Evolutionary conservation across 92 coral and sea anemone species (phyloP).

Genomic region (Paramuricea clavata): DNA sequence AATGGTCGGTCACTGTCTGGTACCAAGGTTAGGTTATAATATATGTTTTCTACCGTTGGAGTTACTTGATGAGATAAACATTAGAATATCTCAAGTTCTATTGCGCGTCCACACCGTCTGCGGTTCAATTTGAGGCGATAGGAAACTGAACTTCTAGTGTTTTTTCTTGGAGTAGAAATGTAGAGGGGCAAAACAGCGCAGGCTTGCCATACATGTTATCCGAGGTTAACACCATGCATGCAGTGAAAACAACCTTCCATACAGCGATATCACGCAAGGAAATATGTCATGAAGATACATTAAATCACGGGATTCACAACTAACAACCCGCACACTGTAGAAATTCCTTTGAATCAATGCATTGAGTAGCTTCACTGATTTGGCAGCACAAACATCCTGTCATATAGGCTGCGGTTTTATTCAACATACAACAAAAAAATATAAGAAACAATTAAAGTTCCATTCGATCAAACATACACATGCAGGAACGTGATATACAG

Average conservation of each 20-base stretch:
- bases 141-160: slow-evolving; percentile 1
- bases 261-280: slow-evolving; percentile 34
- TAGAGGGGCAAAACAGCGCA: neutral
- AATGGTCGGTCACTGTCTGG: neutral
- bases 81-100: neutral
- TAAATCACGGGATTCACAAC: slow-evolving; percentile 5
- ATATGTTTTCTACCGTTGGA: neutral
- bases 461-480: neutral
- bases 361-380: neutral
- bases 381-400: neutral
- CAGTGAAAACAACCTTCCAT: slow-evolving; percentile 14
- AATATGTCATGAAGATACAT: slow-evolving; percentile 16
- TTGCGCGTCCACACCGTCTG: neutral
- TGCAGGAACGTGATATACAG: no score
- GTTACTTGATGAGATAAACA: neutral
- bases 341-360: slow-evolving; percentile 12
- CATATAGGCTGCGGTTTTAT: neutral
- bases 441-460: neutral
- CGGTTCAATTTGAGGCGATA: neutral
- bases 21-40: neutral
- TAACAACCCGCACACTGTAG: slow-evolving; percentile 13
- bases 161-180: neutral
- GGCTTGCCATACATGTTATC: neutral
- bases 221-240: slow-evolving; percentile 27
- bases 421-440: neutral